Base-by-base conservation (phyloP, 2,797 vertebrate genomes). In the Pangasius macronema region DNA sequence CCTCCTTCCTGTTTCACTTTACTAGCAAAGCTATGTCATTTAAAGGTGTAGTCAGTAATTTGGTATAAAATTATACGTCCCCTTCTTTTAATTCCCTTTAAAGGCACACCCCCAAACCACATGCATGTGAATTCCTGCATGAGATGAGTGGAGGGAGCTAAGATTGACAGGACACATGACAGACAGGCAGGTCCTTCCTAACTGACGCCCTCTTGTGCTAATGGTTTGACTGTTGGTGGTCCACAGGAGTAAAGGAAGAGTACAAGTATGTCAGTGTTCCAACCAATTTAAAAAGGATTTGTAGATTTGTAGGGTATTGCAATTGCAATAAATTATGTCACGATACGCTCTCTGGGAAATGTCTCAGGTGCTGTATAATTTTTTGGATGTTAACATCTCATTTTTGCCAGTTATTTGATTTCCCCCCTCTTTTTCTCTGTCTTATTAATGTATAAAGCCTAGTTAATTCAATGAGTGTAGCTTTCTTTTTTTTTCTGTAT, bases 1-100 rank as follows among this genome's bases (percentile, higher is more conserved):
- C 24, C 30, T 46, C 42, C 70, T 73, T 27, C 24, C 3, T 63
- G 8, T 65, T 75, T 75, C 24, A 36, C 68, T 67, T 14, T 67
- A 14, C 8, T 30, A 84, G 65, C 51, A 81, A 73, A 51, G 42
- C 51, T 82, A 30, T 24, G 49, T 18, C 70, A 65, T 72, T 77
- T 39, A 72, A 83, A 88, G 59, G 6, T 53, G 14, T 30, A 75
- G 65, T 77, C 73, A 53, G n/a, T 77, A 77, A 77, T 49, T 27
- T 75, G 20, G 11, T 49, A 75, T 49, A 53, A 77, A 53, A 57
- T 81, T 59, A 27, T 61, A 27, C 5, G 27, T 61, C 20, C 27
- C 55, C 33, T 42, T 24, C 24, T 22, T 81, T 39, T 59, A 81
- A 57, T 80, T 27, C 53, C 10, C 16, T 27, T 11, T 61, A 81